Conservation (phyloP, 1,140 invertebrate species). For the Sinonovacula constricta region DNA sequence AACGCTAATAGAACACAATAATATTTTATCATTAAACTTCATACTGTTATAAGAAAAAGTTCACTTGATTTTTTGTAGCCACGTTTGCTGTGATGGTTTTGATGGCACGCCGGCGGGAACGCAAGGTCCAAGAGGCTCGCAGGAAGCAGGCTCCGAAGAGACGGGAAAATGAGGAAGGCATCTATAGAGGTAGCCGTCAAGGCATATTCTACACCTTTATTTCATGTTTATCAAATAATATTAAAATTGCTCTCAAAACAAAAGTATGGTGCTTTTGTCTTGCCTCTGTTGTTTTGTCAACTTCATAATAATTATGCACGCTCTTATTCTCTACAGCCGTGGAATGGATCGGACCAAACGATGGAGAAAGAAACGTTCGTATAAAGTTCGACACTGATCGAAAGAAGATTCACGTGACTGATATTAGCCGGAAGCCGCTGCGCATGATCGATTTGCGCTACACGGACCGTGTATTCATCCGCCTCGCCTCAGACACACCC, state of each 20-base stretch:
- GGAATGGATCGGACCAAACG: slow-evolving; percentile 63
- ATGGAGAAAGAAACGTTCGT: slow-evolving; percentile 57
- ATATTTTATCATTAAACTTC: too few relatives aligned
- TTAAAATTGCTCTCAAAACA: too few relatives aligned
- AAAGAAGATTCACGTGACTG: slow-evolving; percentile 57
- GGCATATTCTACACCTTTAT: too few relatives aligned
- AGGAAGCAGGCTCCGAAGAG: not conserved
- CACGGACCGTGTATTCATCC: slow-evolving; percentile 31
- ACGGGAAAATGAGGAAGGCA: slow-evolving; percentile 41
- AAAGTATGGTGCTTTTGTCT: too few relatives aligned
- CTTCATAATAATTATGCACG: too few relatives aligned
- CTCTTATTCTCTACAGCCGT: slow-evolving; percentile 37
- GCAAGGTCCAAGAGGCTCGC: slow-evolving; percentile 9
- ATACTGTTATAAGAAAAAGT: too few relatives aligned
- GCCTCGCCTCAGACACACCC: slow-evolving; percentile 21
- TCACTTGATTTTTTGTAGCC: too few relatives aligned
- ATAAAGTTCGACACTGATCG: slow-evolving; percentile 55
- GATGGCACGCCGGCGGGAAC: slow-evolving; percentile 50
- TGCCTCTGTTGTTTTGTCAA: too few relatives aligned
- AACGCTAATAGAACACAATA: slow-evolving; percentile 49
- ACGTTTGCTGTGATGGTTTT: slow-evolving; percentile 57
- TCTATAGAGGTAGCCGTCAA: slow-evolving; percentile 48
- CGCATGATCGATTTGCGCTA: slow-evolving; percentile 80
- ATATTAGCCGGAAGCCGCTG: slow-evolving; percentile 67
- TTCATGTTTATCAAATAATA: too few relatives aligned